Base-by-base conservation (phyloP, 53 echinoderm and acorn worm species). In the Luidia sarsii region DNA sequence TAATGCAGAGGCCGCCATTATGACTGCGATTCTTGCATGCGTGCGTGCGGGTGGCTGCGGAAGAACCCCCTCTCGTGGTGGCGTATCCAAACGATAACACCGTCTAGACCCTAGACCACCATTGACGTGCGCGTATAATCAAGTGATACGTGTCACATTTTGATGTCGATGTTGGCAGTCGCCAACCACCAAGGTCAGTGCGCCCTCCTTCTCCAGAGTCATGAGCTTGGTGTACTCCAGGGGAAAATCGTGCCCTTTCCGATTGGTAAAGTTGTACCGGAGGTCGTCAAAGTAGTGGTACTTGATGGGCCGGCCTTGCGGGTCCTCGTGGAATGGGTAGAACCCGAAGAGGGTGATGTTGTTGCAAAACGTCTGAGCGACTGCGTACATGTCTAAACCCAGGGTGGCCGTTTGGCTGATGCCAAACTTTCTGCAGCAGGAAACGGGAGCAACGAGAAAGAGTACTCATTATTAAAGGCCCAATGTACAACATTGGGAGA, bases 311-410 rank as follows among this genome's bases (percentile, higher is more conserved):
- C 20, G 11, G 53, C 53, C 53, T 3, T 11, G 4, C 16, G 53
- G 3, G 18, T 53, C 53, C 19, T 23, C 23, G 32, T 62, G 51
- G 38, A 63, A 84, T 1, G 89, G 89, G 39, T 89, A 84, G 63
- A 84, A 89, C 1, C 89, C 89, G 24, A 84, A 89, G 7, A 89
- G 45, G 0, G 89, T 84, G 28, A 89, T 84, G 70, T 84, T 75
- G 49, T 64, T 21, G 55, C 89, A 89, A 65, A 89, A 89, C 2
- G 89, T 84, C 28, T 41, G 75, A 27, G 89, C 89, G 18, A 89
- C 71, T n/a, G 77, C 65, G 61, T 43, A 48, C 3, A 75, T 56
- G 68, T 89, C 84, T 49, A 89, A 84, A 4, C 89, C 89, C 8
- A 77, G 77, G 10, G 89, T 89, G 2, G 84, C 84, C 39, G 49